Evolutionary conservation across 1,140 invertebrate genomes (phyloP), one percentile per base, ranked within the genome.

Genomic region (Lepidurus arcticus): DNA sequence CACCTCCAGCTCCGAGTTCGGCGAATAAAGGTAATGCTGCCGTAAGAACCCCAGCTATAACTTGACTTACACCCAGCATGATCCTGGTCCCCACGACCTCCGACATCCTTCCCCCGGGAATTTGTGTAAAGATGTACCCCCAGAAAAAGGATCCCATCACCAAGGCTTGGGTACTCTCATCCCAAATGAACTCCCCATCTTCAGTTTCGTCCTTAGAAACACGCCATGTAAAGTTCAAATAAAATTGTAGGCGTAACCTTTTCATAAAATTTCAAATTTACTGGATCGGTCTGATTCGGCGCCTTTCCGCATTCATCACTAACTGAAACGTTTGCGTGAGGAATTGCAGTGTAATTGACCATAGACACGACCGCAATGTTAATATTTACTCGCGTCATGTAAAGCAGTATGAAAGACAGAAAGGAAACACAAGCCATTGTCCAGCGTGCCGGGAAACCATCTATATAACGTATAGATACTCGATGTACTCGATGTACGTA

Each of bases 321-420:
- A 42, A 42, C 73, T 43, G 79, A 53, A 1, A 76, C 75, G 73
- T 78, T 77, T 6, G 76, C 42, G 13, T 76, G 76, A 11, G 77
- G 65, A 77, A 81, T 73, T 16, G 80, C 80, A 73, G 81, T 82
- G 53, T 84, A 82, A 79, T 85, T 85, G 42, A 88, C 86, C 94
- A 96, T 96, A 79, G 91, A 92, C 9, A 95, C 93, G 76, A 97
- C 94, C 78, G 93, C 93, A 73, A 96, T 93, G 78, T 93, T 95
- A 16, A 96, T 87, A 85, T 96, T 96, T 4, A 96, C 93, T 44
- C 94, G 87, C 13, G 95, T 85, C 84, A 94, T 92, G 87, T 95
- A 96, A 83, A 94, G 94, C 85, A 93, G 87, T 91, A 94, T 93
- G 85, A 94, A 94, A 77, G 93, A 93, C 44, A 93, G 85, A 78